Conservation (phyloP, 2,113 vertebrate species). For the Rhinoderma darwinii region DNA sequence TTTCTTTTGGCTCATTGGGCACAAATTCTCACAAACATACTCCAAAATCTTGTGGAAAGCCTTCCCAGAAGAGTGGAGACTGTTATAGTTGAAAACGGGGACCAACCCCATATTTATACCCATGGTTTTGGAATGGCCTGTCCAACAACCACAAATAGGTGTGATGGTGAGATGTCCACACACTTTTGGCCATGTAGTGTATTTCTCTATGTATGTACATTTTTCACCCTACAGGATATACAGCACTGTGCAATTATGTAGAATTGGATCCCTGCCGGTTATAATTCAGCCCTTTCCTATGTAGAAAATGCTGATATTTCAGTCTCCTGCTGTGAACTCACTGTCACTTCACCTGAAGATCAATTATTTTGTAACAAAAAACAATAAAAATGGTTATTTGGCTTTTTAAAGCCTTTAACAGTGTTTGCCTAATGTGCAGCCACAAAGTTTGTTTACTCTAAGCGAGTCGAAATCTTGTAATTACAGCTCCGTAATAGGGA, state of each 20-base stretch:
- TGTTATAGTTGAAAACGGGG: no score
- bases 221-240: no score
- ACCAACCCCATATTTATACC: no score
- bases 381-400: slow-evolving; percentile 71
- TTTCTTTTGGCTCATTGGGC: no score
- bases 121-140: no score
- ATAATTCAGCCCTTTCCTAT: background rate
- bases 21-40: no score
- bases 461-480: slow-evolving; percentile 63
- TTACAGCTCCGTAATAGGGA: slow-evolving; percentile 56
- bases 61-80: no score
- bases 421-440: slow-evolving; percentile 64
- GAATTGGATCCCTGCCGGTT: background rate
- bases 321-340: slow-evolving; percentile 72
- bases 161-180: no score
- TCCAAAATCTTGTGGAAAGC: no score
- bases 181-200: no score
- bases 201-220: no score
- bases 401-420: slow-evolving; percentile 72
- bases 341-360: slow-evolving; percentile 73
- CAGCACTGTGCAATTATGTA: background rate
- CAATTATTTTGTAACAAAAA: slow-evolving; percentile 71
- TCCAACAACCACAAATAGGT: no score
- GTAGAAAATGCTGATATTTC: slow-evolving; percentile 49
- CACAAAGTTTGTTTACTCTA: slow-evolving; percentile 69